phyloP scores from a whole-genome alignment of 2,888 invertebrate genomes.

The Athripsodes cinereus region DNA sequence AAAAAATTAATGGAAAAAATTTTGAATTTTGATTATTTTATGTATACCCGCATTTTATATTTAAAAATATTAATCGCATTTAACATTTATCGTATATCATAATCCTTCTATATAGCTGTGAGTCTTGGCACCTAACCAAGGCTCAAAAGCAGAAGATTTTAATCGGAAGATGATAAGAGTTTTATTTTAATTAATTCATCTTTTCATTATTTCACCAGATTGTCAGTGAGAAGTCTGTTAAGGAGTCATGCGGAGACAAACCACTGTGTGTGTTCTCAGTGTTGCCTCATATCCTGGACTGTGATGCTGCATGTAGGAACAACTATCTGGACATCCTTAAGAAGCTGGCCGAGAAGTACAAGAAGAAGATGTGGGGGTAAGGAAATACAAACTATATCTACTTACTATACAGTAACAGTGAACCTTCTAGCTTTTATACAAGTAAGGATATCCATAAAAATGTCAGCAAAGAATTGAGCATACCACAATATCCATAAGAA shows the following conservation, averaged over 20 bases:
- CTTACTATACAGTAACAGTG: too few species aligned
- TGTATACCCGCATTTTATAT: too few species aligned
- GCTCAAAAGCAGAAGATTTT: too few species aligned
- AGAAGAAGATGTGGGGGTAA: conserved; percentile 91
- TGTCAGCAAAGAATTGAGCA: background rate
- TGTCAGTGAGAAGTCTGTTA: conserved; percentile 55
- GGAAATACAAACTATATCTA: too few species aligned
- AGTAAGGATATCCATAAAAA: background rate
- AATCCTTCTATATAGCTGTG: too few species aligned
- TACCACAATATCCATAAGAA: too few species aligned
- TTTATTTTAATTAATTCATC: background rate
- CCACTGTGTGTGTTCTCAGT: conserved; percentile 89
- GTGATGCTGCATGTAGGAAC: conserved; percentile 87
- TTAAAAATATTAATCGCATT: too few species aligned
- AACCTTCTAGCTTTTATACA: conserved; percentile 22
- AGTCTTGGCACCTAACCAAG: too few species aligned
- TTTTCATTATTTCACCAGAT: conserved; percentile 34
- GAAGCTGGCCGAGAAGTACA: conserved; percentile 81
- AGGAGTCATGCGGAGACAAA: conserved; percentile 74
- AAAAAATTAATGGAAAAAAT: too few species aligned
- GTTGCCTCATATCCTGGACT: conserved; percentile 93
- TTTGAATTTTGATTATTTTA: too few species aligned
- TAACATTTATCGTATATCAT: too few species aligned
- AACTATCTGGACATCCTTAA: conserved; percentile 71
- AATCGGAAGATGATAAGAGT: background rate